Conservation (phyloP, 1,140 invertebrate genomes). For the Eurosta solidaginis region DNA sequence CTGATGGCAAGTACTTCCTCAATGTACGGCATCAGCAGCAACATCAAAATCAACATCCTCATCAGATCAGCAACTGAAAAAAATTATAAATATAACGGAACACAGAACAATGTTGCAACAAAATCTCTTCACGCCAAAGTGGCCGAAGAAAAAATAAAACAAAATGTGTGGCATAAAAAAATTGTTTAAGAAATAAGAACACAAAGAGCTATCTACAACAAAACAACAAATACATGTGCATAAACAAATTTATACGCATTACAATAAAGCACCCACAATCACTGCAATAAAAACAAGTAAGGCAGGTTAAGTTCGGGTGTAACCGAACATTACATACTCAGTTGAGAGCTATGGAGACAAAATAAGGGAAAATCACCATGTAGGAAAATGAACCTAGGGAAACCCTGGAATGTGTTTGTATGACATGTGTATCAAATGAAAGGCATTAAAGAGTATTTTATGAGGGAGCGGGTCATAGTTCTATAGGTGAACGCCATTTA, state of each 20-base stretch:
- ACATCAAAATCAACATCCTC: neutral
- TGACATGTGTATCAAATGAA: no score
- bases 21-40: neutral
- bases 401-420: no score
- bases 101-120: conserved; percentile 13
- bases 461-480: no score
- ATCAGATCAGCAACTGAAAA: neutral
- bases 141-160: neutral
- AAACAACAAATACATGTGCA: neutral
- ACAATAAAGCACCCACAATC: neutral
- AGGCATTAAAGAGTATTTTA: no score
- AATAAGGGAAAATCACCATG: no score
- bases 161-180: conserved; percentile 21
- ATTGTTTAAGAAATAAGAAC: neutral
- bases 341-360: no score
- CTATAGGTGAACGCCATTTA: no score
- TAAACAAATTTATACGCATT: neutral
- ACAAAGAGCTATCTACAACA: neutral
- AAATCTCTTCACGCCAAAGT: neutral
- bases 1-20: neutral
- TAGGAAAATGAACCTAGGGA: no score
- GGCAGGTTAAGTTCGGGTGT: no score
- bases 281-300: neutral
- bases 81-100: neutral
- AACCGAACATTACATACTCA: no score